A percentile compares a stretch with the other conserved stretches of the same genome.
Evolutionary conservation across 2,888 invertebrate genomes (phyloP).

Genomic region (Agrilus biguttatus): DNA sequence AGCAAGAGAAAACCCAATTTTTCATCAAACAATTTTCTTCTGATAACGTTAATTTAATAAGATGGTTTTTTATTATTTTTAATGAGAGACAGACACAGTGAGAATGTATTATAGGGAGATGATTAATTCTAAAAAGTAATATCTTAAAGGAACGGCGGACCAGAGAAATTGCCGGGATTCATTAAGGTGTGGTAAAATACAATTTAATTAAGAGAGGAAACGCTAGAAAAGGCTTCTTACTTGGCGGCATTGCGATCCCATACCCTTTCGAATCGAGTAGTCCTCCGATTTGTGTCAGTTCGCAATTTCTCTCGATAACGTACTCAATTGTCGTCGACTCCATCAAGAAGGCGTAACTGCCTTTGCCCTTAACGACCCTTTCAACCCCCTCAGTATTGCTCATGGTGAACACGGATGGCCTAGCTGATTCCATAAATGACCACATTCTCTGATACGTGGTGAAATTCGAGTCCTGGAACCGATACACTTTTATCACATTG

Average conservation of each 20-base stretch:
- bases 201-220: neutral
- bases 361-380: slow-evolving; percentile 69
- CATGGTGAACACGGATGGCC: slow-evolving; percentile 74
- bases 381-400: slow-evolving; percentile 85
- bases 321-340: slow-evolving; percentile 97
- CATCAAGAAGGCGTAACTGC: slow-evolving; percentile 91
- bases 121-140: slow-evolving; percentile 1
- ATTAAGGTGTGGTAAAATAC: neutral
- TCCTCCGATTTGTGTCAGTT: slow-evolving; percentile 81
- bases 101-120: neutral
- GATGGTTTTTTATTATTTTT: too few relatives aligned
- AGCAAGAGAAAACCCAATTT: slow-evolving; percentile 4
- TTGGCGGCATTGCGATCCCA: slow-evolving; percentile 86
- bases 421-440: slow-evolving; percentile 82
- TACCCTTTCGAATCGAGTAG: slow-evolving; percentile 90
- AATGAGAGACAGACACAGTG: too few relatives aligned
- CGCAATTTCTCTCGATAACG: slow-evolving; percentile 77
- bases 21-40: too few relatives aligned
- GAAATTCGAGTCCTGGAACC: slow-evolving; percentile 75
- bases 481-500: neutral
- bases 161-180: neutral
- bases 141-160: neutral
- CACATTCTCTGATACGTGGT: slow-evolving; percentile 92
- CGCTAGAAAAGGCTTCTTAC: slow-evolving; percentile 37
- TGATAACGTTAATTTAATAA: too few relatives aligned